Base-by-base conservation (phyloP, 2,888 invertebrate species). In the Conus canariensis region DNA sequence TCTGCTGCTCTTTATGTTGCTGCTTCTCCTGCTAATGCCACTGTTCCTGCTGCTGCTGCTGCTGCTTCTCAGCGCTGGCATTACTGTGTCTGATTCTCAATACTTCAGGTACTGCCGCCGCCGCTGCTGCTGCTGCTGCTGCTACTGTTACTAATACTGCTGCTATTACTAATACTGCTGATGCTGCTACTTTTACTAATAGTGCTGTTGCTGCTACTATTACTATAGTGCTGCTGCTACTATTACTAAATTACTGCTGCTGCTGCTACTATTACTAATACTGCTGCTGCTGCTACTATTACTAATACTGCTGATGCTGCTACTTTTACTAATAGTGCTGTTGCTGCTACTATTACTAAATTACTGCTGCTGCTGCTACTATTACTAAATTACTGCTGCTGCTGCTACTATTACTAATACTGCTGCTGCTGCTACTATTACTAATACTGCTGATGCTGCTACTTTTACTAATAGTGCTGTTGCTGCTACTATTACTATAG, bases 241-340 rank as follows among this genome's bases (percentile, higher is more conserved):
- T 19, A 70, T 8, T 16, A 64, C 64, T 64, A 64, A 10, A 30
- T 30, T 6, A 64, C 64, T 64, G 16, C 64, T 64, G 16, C 64
- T 64, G 16, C 64, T 64, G 4, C 64, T 83, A 83, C 83, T 83
- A 30, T 30, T 45, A 83, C 83, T 83, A 30, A n/a, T 45, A 83
- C 83, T 83, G 22, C 83, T 83, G 25, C 83, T 83, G 22, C 83
- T 83, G 25, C 83, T 83, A 83, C 83, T 83, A 83, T 30, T 83
- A 83, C 83, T 83, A 83, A n/a, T 83, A 45, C 70, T 70, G 22
- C 70, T 30, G 30, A 0, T 64, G 16, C 64, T 64, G 16, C 64
- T 64, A 64, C 64, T 64, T 2, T 16, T 64, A 64, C 64, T 30
- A 30, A 30, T 30, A 30, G 1, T 30, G 30, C 30, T 30, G 30